Evolutionary conservation across 2,888 invertebrate species (phyloP).

Genomic region (Vanessa cardui): DNA sequence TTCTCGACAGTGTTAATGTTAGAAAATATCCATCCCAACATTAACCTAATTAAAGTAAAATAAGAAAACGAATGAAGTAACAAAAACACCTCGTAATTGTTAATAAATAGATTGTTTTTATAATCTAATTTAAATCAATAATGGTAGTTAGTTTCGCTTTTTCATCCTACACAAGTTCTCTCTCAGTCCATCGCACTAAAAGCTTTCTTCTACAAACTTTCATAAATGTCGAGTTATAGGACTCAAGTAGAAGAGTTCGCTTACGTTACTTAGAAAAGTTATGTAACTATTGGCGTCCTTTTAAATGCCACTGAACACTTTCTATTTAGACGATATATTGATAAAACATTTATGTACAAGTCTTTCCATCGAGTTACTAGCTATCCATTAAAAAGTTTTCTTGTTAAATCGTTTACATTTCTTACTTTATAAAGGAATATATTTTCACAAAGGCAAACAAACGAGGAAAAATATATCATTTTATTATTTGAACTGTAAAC

Average conservation of each 20-base stretch:
- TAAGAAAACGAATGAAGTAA: too few relatives aligned
- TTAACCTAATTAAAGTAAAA: too few relatives aligned
- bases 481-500: too few relatives aligned
- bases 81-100: too few relatives aligned
- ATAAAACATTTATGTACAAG: constrained; percentile 16
- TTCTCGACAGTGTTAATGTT: too few relatives aligned
- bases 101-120: too few relatives aligned
- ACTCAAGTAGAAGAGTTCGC: neutral
- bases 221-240: constrained; percentile 7
- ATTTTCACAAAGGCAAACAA: too few relatives aligned
- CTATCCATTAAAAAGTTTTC: neutral
- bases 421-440: too few relatives aligned
- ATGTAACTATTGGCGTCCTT: constrained; percentile 15
- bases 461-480: too few relatives aligned
- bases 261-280: constrained; percentile 12
- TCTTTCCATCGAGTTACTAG: constrained; percentile 9
- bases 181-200: constrained; percentile 7
- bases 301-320: constrained; percentile 17
- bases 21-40: too few relatives aligned
- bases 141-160: neutral
- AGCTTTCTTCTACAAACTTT: constrained; percentile 15
- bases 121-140: neutral
- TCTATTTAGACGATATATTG: constrained; percentile 8
- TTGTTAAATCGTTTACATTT: too few relatives aligned
- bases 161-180: neutral